Conservation (phyloP, 2,113 vertebrate species). For the Cygnus atratus region DNA sequence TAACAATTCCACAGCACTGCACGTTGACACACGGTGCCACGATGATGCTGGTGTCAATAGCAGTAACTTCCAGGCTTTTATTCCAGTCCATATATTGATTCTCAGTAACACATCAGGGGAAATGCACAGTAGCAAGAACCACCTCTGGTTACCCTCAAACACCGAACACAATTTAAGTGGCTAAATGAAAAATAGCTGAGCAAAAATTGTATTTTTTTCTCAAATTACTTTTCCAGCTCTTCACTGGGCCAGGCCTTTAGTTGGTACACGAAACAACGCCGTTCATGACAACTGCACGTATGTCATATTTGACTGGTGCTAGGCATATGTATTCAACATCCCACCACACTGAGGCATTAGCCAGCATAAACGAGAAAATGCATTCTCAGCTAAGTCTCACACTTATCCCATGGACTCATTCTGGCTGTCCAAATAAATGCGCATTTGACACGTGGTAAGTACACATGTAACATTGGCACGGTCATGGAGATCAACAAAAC, state of each 20-base stretch:
- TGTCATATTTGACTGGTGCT: neutral
- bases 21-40: neutral
- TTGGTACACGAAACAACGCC: neutral
- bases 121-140: neutral
- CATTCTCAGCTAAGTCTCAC: neutral
- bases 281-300: neutral
- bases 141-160: neutral
- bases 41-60: neutral
- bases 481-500: neutral
- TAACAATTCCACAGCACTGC: neutral
- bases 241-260: neutral
- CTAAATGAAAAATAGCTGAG: neutral
- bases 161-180: neutral
- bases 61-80: neutral
- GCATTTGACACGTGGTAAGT: fast-evolving
- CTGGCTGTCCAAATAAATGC: neutral
- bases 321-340: neutral
- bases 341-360: neutral
- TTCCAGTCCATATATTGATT: neutral
- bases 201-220: neutral
- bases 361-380: neutral
- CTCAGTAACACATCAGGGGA: neutral
- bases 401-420: neutral
- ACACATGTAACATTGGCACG: fast-evolving
- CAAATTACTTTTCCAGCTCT: neutral